Evolutionary conservation across 2,113 vertebrate species (phyloP), one percentile per base, ranked within the genome.

Genomic region (Salvelinus namaycush): DNA sequence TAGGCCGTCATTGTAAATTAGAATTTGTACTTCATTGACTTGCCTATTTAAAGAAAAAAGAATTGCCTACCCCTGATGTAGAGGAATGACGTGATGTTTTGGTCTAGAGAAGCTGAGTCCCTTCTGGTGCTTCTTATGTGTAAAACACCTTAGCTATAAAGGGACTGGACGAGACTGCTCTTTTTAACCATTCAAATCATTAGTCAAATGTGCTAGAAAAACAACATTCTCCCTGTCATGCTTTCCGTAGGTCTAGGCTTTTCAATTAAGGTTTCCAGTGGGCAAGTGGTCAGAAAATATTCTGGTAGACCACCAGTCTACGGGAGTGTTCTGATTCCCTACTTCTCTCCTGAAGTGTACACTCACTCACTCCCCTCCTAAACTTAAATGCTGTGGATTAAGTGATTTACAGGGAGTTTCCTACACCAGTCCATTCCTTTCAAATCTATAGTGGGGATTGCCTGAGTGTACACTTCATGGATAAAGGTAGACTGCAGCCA

Each of bases 111-210:
- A 39, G 7, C 34, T 39, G 34, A 8, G 34, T 0, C 34, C 7
- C 9, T 16, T 71, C 39, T 44, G 68, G 39, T 64, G 68, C 18
- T 70, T 62, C 57, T 81, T 66, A 84, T 89, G 74, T 14, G n/a
- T 76, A 76, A 86, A 87, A 80, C 84, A 87, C 70, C 76, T 86
- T 84, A 70, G 44, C 78, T 57, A n/a, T 65, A 57, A 57, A 78
- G 27, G 31, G 31, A 34, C 6, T 34, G 29, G 31, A 34, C 31
- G 6, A 34, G 48, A 68, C 54, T 72, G 4, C 16, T 76, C 66
- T 29, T 9, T 39, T 39, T 29, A 70, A 72, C 70, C 20, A 4
- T 22, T 80, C 70, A 76, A 72, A 49, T 82, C 83, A 83, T 79
- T 44, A 78, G 31, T 9, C 14, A 73, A 64, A 79, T 54, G 69